Evolutionary conservation across 2,113 vertebrate species (phyloP), one percentile per base, ranked within the genome.

Genomic region (Strigops habroptila): DNA sequence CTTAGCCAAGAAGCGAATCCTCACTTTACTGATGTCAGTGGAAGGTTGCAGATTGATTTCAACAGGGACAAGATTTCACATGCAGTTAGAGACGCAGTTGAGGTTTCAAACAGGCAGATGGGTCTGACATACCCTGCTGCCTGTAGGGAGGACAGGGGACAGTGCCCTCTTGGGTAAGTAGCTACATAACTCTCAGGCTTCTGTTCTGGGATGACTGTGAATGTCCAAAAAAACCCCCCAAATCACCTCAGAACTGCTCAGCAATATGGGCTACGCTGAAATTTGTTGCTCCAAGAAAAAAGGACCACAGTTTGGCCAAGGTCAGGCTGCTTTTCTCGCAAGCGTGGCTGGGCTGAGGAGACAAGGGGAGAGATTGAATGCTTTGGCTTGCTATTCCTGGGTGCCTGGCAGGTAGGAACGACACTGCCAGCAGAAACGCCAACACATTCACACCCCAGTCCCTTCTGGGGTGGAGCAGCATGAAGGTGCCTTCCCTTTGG

Each of bases 101-200:
- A 51, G 41, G 11, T 30, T 82, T 59, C 16, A 4, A 28, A 44
- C 44, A 18, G 18, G 52, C 70, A 91, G 63, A 37, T 51, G 71
- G 59, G 30, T 30, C 44, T 8, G 60, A 8, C 10, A 12, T 13
- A 39, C 41, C 33, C 83, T 75, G 44, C 68, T 68, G 83, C 7
- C n/a, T 71, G n/a, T 81, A 37, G 46, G 28, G 60, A 44, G 14
- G 43, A 21, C 2, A 0, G 60, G 31, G 65, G 14, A 68, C 23
- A 4, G 3, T 28, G 64, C 10, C 48, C 33, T 31, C 12, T 7
- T 7, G 0, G 21, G 1, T 46, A 7, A 31, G n/a, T 12, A 53
- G 57, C 11, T n/a, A 39, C 35, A 5, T 35, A 28, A 17, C 18
- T 9, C 39, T 53, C 52, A 25, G 39, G 30, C 6, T 31, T 19